Percentiles rank a stretch among this genome's conserved stretches.
Evolutionary conservation across 2,113 vertebrate species (phyloP).

Genomic region (Engraulis encrasicolus): DNA sequence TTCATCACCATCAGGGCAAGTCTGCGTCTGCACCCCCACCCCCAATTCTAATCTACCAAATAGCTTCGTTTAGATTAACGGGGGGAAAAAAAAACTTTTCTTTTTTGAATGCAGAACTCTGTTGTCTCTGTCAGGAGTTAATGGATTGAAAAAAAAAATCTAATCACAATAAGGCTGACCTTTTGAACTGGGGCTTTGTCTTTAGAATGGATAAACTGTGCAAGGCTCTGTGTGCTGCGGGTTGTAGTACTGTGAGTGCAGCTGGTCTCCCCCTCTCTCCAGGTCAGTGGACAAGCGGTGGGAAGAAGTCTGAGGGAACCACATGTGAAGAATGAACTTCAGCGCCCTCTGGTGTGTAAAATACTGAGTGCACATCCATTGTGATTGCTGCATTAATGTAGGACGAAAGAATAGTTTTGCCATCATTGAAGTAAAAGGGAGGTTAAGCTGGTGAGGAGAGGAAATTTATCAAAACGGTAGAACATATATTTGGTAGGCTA

Average conservation of each 20-base stretch:
- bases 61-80: conserved; percentile 45
- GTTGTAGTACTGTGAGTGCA: neutral
- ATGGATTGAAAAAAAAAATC: conserved; percentile 49
- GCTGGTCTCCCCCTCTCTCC: neutral
- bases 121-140: conserved; percentile 14
- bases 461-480: neutral
- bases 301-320: neutral
- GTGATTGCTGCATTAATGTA: neutral
- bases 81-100: conserved; percentile 23
- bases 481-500: neutral
- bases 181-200: conserved; percentile 32
- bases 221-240: neutral
- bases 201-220: conserved; percentile 36
- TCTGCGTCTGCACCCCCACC: neutral
- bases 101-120: conserved; percentile 35
- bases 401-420: neutral
- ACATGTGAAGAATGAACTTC: conserved; percentile 16
- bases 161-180: conserved; percentile 49
- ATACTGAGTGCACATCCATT: neutral
- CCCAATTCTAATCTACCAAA: conserved; percentile 43
- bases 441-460: neutral
- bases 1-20: conserved; percentile 3
- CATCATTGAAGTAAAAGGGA: neutral
- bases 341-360: conserved; percentile 50
- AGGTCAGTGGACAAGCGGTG: neutral